phyloP scores from a whole-genome alignment of 2,797 vertebrate genomes.

The Liasis olivaceus region DNA sequence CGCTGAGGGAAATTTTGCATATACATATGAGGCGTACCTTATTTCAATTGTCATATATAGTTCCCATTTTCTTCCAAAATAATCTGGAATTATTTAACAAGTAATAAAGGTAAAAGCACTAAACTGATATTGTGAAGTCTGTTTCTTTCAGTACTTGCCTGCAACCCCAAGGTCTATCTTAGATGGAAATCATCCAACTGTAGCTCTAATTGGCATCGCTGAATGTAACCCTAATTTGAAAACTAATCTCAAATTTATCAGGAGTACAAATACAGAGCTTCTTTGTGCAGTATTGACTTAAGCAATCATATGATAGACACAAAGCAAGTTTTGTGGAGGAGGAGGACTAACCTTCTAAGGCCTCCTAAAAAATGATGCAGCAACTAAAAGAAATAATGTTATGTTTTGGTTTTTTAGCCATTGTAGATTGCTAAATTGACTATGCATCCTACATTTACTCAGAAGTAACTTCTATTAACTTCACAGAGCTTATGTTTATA shows the following conservation, averaged over 20 bases:
- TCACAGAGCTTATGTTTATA: neutral
- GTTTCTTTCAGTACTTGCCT: neutral
- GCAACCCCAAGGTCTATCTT: slow-evolving; percentile 42
- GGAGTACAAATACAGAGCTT: neutral
- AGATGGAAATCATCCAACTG: slow-evolving; percentile 49
- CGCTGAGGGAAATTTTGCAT: neutral
- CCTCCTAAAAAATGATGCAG: neutral
- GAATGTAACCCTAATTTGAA: slow-evolving; percentile 53
- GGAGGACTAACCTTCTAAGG: neutral
- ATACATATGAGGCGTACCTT: neutral
- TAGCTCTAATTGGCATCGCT: slow-evolving; percentile 46
- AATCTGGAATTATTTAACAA: neutral
- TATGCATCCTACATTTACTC: neutral
- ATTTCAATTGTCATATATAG: neutral
- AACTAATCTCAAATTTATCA: slow-evolving; percentile 46
- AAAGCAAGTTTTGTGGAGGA: neutral
- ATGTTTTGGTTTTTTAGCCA: neutral
- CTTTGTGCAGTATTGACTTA: slow-evolving; percentile 30
- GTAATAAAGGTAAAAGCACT: neutral
- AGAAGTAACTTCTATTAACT: neutral
- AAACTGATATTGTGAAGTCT: neutral
- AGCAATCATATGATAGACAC: slow-evolving; percentile 14
- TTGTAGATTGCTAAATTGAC: neutral
- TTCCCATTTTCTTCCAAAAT: neutral
- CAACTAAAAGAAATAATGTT: neutral